Evolutionary conservation across 64 coral and sea anemone genomes (phyloP).

Genomic region (Pocillopora verrucosa): DNA sequence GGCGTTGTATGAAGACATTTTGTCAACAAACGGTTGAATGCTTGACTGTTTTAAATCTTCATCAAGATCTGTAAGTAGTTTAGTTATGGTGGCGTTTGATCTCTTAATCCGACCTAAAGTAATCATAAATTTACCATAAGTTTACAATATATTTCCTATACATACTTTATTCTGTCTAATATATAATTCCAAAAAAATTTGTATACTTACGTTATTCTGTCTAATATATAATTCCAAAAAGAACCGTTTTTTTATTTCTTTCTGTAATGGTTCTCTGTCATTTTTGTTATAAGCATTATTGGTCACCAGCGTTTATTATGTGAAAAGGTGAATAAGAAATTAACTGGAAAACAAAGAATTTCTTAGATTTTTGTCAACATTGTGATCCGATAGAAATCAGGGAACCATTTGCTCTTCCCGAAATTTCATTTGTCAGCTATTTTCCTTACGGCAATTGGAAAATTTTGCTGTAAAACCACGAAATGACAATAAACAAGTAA

Average conservation of each 20-base stretch:
- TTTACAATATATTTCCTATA: constrained; percentile 25
- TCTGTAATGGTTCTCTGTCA: neutral
- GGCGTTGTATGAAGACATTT: no score
- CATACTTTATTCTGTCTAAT: neutral
- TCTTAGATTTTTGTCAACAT: neutral
- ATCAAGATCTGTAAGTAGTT: neutral
- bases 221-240: neutral
- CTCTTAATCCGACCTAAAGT: neutral
- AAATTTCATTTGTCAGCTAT: no score
- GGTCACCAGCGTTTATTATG: neutral
- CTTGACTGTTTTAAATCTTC: neutral
- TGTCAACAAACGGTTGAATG: neutral
- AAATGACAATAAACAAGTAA: no score
- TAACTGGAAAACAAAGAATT: neutral
- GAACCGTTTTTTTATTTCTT: neutral
- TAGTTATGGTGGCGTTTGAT: neutral
- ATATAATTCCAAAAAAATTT: neutral
- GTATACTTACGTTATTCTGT: neutral
- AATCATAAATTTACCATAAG: constrained; percentile 11
- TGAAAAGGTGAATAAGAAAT: neutral
- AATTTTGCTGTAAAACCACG: no score
- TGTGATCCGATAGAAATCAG: no score
- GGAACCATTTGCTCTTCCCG: no score
- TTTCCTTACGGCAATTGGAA: no score
- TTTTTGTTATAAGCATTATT: neutral